These are phyloP conservation scores for Armadillidium nasatum DNA, from an alignment of 1,140 invertebrate genomes.

Conservation along the genomic window DNA sequence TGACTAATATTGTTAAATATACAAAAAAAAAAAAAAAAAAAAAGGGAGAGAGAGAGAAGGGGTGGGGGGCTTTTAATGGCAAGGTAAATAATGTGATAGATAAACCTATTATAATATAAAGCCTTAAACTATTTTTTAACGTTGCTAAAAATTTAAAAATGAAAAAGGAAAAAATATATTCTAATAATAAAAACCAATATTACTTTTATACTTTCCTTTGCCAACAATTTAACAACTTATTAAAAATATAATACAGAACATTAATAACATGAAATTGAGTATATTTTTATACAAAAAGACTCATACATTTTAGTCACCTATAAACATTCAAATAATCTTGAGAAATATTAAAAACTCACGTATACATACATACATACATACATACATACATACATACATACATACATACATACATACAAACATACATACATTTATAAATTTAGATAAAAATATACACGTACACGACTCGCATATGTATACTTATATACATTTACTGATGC, in stretches of 20 bases:
- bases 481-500: too few species aligned
- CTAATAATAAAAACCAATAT: neutral
- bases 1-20: constrained; percentile 39
- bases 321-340: too few species aligned
- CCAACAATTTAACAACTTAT: neutral
- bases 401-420: too few species aligned
- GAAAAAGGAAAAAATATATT: neutral
- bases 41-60: neutral
- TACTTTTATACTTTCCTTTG: neutral
- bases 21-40: constrained; percentile 34
- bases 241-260: neutral
- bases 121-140: neutral
- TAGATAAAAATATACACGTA: too few species aligned
- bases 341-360: too few species aligned
- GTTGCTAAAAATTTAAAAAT: neutral
- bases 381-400: too few species aligned
- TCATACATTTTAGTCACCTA: too few species aligned
- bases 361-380: too few species aligned
- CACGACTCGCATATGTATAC: too few species aligned
- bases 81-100: constrained; percentile 37
- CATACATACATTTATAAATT: too few species aligned
- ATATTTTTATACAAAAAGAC: too few species aligned
- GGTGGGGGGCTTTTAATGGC: constrained; percentile 31
- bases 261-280: too few species aligned
- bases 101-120: neutral